These are phyloP conservation scores for Coilia nasus DNA, from an alignment of 2,797 vertebrate genomes.

Conservation along the genomic window DNA sequence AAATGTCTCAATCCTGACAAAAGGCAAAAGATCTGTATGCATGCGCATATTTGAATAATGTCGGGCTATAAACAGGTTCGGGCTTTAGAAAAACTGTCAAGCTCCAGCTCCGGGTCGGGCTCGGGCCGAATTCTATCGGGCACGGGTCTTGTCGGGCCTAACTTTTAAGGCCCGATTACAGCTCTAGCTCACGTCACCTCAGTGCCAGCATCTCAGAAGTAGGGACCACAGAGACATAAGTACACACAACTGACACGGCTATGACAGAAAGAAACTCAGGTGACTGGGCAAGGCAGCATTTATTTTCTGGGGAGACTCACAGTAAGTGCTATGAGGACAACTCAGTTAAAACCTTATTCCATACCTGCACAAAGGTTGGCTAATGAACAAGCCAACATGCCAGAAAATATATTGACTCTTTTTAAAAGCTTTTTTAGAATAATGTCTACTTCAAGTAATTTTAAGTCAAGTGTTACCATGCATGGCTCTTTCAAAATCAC, in stretches of 20 bases:
- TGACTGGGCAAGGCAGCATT: background rate
- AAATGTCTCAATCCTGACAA: no score
- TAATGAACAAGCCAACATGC: background rate
- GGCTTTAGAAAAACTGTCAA: no score
- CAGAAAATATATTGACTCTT: background rate
- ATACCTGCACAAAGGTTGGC: background rate
- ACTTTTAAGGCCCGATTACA: no score
- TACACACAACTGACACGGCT: background rate
- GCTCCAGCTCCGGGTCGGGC: no score
- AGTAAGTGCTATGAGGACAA: background rate
- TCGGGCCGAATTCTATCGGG: no score
- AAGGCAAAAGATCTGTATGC: no score
- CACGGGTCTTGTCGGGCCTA: no score
- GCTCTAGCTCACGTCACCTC: background rate
- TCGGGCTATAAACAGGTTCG: no score
- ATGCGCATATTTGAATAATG: no score
- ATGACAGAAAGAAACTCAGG: background rate
- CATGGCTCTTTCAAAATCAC: background rate
- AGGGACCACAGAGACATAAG: background rate
- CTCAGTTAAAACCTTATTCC: background rate
- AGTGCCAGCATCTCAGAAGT: constrained; percentile 5
- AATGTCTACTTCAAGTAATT: no score
- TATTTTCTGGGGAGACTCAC: background rate
- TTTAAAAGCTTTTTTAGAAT: background rate
- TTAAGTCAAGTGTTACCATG: background rate